Percentiles rank a stretch among this genome's conserved stretches.
Evolutionary conservation across 2,797 vertebrate species (phyloP).

Genomic region (Gallinago nigripennis): DNA sequence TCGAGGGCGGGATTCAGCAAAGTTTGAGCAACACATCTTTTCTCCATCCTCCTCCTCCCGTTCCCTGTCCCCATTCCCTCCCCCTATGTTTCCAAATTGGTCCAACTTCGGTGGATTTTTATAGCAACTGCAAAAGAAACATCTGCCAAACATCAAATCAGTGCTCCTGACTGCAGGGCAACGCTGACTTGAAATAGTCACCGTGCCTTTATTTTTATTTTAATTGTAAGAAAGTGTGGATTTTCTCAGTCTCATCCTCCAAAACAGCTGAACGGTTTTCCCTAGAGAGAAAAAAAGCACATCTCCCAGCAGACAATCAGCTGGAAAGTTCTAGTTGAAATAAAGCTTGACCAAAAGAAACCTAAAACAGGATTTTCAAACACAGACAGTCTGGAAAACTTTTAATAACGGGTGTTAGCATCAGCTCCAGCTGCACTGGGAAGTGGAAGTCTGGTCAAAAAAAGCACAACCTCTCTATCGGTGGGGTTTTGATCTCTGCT

Average conservation of each 20-base stretch:
- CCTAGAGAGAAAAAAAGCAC: neutral
- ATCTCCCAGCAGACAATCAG: neutral
- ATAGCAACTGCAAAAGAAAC: neutral
- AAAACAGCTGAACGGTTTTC: neutral
- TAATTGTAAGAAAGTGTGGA: neutral
- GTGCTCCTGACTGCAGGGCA: neutral
- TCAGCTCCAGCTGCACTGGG: neutral
- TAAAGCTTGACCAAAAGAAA: neutral
- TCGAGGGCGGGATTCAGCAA: fast-evolving
- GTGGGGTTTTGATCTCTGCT: no score
- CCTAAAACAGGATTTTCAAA: neutral
- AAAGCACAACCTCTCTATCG: neutral
- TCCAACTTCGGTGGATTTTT: neutral
- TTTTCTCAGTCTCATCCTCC: neutral
- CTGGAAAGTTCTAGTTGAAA: neutral
- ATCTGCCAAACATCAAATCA: neutral
- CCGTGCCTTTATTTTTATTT: neutral
- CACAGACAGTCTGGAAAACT: neutral
- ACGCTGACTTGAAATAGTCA: neutral
- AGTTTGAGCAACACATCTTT: neutral
- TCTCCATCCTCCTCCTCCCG: neutral
- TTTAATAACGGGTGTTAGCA: neutral
- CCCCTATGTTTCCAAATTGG: neutral
- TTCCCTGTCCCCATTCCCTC: neutral
- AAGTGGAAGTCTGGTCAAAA: neutral